phyloP scores from a whole-genome alignment of 2,888 invertebrate genomes.

The Sceliomorpha sp. region DNA sequence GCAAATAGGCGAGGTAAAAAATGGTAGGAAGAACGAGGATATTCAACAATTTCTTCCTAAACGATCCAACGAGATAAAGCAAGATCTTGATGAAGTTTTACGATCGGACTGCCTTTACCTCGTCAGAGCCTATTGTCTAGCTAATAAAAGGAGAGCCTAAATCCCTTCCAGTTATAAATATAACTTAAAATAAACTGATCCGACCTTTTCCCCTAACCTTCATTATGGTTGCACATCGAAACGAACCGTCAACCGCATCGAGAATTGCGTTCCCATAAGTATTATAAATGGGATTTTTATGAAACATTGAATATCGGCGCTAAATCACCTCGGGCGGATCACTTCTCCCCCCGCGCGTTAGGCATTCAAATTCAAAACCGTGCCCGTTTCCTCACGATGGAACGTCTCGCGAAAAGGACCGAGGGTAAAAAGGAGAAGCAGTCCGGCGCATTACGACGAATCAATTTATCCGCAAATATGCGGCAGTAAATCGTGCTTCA shows the following conservation, averaged over 20 bases:
- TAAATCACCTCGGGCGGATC: conserved; percentile 21
- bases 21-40: no score
- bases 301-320: conserved; percentile 14
- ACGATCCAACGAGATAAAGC: no score
- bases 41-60: no score
- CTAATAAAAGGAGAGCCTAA: no score
- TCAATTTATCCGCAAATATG: conserved; percentile 48
- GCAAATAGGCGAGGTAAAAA: no score
- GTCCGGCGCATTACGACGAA: conserved; percentile 40
- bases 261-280: conserved; percentile 20
- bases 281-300: conserved; percentile 2
- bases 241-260: conserved; percentile 13
- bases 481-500: conserved; percentile 20
- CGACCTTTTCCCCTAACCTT: no score
- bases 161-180: no score
- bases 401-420: conserved; percentile 25
- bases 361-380: conserved; percentile 35
- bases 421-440: conserved; percentile 21
- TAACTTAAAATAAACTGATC: no score
- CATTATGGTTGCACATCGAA: conserved; percentile 14
- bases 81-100: no score
- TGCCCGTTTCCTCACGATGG: conserved; percentile 23
- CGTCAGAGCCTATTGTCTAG: no score
- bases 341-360: conserved; percentile 14
- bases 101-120: no score